phyloP scores from a whole-genome alignment of 2,888 invertebrate species.

The Nipponacmea schrenckii region DNA sequence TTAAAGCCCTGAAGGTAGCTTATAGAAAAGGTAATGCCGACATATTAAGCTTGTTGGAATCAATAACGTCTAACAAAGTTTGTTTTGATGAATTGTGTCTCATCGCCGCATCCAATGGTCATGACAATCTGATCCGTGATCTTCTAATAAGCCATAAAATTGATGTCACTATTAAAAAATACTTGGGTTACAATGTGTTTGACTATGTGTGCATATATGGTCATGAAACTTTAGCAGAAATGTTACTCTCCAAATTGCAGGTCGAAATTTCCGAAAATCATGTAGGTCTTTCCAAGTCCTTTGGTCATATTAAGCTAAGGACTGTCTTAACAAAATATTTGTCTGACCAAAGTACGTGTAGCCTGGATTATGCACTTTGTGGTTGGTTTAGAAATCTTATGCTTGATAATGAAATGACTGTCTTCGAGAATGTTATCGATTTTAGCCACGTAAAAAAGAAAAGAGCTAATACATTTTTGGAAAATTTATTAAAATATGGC shows the following conservation, averaged over 20 bases:
- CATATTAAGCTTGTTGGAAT: neutral
- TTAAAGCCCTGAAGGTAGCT: neutral
- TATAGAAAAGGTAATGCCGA: neutral
- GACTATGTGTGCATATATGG: slow-evolving; percentile 33
- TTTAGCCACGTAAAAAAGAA: neutral
- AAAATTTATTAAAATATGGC: neutral
- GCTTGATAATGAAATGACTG: neutral
- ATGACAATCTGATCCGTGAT: slow-evolving; percentile 23
- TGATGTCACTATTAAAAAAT: neutral
- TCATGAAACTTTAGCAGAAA: slow-evolving; percentile 18
- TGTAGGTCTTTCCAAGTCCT: neutral
- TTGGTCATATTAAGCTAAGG: neutral
- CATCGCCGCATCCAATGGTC: slow-evolving; percentile 30
- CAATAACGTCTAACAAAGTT: neutral
- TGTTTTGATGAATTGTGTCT: neutral
- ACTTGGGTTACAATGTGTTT: slow-evolving; percentile 22
- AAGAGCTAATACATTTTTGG: neutral
- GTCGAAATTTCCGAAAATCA: neutral
- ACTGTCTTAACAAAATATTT: neutral
- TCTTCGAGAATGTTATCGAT: neutral
- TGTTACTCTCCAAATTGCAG: too few relatives aligned
- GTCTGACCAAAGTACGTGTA: too few relatives aligned
- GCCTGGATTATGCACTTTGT: neutral
- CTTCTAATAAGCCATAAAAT: slow-evolving; percentile 26
- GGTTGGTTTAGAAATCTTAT: neutral